Percentiles rank a stretch among this genome's conserved stretches.
phyloP scores from a whole-genome alignment of 2,797 vertebrate genomes.

The Pseudochirops corinnae region DNA sequence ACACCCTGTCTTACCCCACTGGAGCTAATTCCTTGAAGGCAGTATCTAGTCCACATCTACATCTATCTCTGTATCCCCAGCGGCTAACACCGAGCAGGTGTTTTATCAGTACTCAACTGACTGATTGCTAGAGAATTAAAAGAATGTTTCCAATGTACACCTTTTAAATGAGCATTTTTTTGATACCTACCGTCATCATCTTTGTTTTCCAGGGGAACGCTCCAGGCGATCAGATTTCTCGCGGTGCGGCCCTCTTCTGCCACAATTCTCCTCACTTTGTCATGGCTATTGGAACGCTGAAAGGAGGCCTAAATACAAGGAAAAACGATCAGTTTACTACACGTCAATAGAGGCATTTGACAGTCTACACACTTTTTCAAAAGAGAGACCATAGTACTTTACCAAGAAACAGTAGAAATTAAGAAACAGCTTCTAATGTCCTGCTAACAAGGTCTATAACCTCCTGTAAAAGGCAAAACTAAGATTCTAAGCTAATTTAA shows the following conservation, averaged over 20 bases:
- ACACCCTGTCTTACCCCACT: not conserved
- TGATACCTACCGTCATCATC: conserved; percentile 93
- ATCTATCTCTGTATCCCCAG: not conserved
- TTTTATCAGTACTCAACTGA: not conserved
- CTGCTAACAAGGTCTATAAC: not conserved
- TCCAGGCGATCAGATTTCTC: conserved; percentile 98
- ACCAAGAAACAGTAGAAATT: conserved; percentile 10
- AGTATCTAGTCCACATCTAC: not conserved
- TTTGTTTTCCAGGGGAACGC: conserved; percentile 95
- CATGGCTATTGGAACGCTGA: conserved; percentile 97
- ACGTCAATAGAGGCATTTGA: conserved; percentile 15
- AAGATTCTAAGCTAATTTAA: not conserved
- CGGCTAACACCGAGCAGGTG: not conserved
- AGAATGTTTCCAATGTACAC: conserved; percentile 13
- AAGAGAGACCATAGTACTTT: conserved; percentile 48
- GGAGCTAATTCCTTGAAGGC: not conserved
- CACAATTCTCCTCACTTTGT: conserved; percentile 98
- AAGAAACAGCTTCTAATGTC: conserved; percentile 21
- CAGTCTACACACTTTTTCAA: conserved; percentile 45
- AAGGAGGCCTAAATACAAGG: conserved; percentile 91
- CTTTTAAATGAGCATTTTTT: conserved; percentile 18
- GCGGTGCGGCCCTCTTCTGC: conserved; percentile 98
- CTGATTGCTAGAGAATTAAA: conserved; percentile 4
- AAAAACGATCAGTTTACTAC: conserved; percentile 3
- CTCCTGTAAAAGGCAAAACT: not conserved